Conservation (phyloP, 2,113 vertebrate species). For the Ia io region DNA sequence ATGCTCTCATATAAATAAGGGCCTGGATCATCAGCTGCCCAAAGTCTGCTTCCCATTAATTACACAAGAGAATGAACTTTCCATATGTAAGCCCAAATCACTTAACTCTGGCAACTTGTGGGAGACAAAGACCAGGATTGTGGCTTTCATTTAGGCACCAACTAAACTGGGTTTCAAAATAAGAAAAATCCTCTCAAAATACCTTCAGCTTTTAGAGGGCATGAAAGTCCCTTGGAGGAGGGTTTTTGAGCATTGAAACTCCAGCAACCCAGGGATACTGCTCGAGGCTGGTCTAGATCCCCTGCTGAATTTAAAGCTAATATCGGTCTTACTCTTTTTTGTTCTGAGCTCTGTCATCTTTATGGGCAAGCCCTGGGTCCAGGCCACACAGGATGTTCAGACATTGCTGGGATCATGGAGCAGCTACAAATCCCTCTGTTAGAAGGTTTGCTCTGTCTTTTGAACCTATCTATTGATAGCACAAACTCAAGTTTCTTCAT, state of each 20-base stretch:
- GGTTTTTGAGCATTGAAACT: neutral
- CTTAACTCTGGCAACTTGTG: slow-evolving; percentile 74
- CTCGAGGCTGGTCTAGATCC: neutral
- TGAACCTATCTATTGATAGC: neutral
- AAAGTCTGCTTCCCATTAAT: slow-evolving; percentile 84
- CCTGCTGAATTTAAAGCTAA: neutral
- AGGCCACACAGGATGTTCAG: neutral
- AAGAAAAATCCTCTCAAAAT: slow-evolving; percentile 30
- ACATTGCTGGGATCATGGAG: neutral
- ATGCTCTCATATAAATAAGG: slow-evolving; percentile 85
- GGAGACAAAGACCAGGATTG: slow-evolving; percentile 78
- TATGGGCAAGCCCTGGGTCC: neutral
- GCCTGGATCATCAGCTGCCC: slow-evolving; percentile 80
- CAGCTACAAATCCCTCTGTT: neutral
- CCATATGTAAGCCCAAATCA: slow-evolving; percentile 80
- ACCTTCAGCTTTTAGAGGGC: neutral
- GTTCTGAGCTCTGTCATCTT: slow-evolving; percentile 26
- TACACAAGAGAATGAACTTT: slow-evolving; percentile 83
- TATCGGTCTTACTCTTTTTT: neutral
- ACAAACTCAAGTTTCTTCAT: neutral
- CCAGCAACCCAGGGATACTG: neutral
- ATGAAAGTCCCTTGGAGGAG: neutral
- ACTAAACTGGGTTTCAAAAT: slow-evolving; percentile 55
- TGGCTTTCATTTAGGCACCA: slow-evolving; percentile 59
- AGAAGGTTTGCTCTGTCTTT: neutral